Base-by-base conservation (phyloP, 1,140 invertebrate species). In the Calliopsis andreniformis region DNA sequence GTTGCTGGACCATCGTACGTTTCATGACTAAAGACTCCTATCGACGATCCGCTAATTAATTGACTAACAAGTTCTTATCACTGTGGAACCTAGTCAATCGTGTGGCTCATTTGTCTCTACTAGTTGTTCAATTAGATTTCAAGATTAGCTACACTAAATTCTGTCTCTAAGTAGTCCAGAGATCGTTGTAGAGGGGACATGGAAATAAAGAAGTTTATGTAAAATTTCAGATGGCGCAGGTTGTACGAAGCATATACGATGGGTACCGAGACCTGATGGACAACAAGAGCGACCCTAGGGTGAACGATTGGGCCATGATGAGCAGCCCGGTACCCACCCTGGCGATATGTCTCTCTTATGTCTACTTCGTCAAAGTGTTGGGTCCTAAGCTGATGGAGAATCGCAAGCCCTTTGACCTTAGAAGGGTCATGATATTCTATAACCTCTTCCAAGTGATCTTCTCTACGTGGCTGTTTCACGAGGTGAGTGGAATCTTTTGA, bases 361-460 rank as follows among this genome's bases (percentile, higher is more conserved):
- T 95, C 30, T 96, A 95, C 88, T 93, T 96, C 87, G 96, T 96
- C 77, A 97, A 97, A 93, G 93, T 95, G 62, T 78, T 97, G 76
- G 98, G 97, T 8, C 97, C 97, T 35, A 94, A 94, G 87, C 91
- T 97, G 64, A 99, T 99, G 98, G 95, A 97, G 92, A 96, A 97
- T 91, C 94, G 97, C 87, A 96, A 97, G 93, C 96, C 98, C 10
- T 97, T 96, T 84, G 93, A 97, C 87, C 94, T 99, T 35, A 95
- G 95, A 83, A 94, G 94, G 87, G 81, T 96, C 56, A 94, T 99
- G 91, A 95, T 98, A 86, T 90, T 94, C 56, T 99, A 99, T 91
- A 99, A 99, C 92, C 93, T 97, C 45, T 92, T 95, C 80, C 96
- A 98, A 94, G 97, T 98, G 35, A 67, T 97, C 53, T 95, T 98